A percentile compares a stretch with the other conserved stretches of the same genome.
Evolutionary conservation across 2,888 invertebrate species (phyloP).

Genomic region (Agrotis exclamationis): DNA sequence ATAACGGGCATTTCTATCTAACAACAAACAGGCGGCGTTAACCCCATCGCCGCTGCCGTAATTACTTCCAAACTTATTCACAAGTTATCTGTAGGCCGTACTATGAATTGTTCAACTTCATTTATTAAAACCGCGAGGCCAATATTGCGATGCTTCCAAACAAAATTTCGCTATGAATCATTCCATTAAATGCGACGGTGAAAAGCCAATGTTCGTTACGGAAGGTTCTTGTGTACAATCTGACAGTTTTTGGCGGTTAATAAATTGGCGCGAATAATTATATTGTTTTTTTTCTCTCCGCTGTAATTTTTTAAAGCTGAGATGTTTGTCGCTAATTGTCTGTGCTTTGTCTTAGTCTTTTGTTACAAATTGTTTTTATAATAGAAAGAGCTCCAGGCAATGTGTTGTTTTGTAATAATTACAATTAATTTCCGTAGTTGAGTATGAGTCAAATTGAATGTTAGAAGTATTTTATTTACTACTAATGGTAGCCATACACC

Average conservation of each 20-base stretch:
- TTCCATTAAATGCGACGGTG: conserved; percentile 59
- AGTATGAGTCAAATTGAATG: conserved; percentile 13
- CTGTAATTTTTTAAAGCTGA: conserved; percentile 23
- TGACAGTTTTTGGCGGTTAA: conserved; percentile 68
- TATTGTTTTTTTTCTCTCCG: conserved; percentile 54
- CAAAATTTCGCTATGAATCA: conserved; percentile 62
- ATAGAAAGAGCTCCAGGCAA: background rate
- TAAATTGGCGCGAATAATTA: conserved; percentile 67
- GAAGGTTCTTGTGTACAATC: conserved; percentile 55
- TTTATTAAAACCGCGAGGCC: conserved; percentile 53
- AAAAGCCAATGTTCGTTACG: conserved; percentile 58
- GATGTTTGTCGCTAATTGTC: conserved; percentile 28
- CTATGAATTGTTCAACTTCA: conserved; percentile 51
- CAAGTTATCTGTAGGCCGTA: conserved; percentile 46
- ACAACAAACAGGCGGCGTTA: conserved; percentile 29
- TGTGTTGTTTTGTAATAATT: conserved; percentile 8
- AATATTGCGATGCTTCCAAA: conserved; percentile 52
- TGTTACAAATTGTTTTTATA: conserved; percentile 20
- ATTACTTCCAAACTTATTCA: conserved; percentile 57
- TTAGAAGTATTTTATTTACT: background rate
- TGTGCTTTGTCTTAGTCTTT: conserved; percentile 9
- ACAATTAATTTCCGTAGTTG: background rate
- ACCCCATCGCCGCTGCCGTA: conserved; percentile 34
- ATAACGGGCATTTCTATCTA: conserved; percentile 23
- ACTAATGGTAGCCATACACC: too few relatives aligned